Evolutionary conservation across 2,888 invertebrate species (phyloP), one percentile per base, ranked within the genome.

Genomic region (Matsumyia berberina): DNA sequence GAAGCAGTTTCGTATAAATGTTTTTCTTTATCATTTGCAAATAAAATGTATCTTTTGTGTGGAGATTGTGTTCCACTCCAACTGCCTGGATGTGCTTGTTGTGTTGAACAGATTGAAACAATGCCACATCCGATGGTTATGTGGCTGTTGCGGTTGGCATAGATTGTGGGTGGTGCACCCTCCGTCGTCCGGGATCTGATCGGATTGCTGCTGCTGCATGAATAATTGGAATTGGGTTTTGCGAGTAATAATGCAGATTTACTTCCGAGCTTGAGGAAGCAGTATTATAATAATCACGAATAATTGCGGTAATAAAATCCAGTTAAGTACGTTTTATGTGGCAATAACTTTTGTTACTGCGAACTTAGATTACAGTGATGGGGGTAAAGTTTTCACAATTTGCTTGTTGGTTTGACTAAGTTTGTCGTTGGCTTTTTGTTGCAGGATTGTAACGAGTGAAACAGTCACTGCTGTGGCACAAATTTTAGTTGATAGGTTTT

Each of bases 281-380:
- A 29, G 51, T 58, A 24, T 24, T 1, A 24, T 24, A 42, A 58
- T 74, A 79, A 79, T 79, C 58, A 74, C 44, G 49, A 69, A 64
- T 85, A 74, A 85, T 85, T 79, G 83, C 49, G 73, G 83, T 69
- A 79, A 69, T 83, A 85, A 79, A 79, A 82, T 37, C 69, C 35
- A 35, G 51, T 53, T 53, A 66, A 58, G 79, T 49, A 60, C 72
- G 33, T 67, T 80, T 80, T 74, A 80, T 80, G 80, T 67, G 74
- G 80, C 24, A 53, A 80, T 80, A 80, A 80, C 67, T 80, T 80
- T 67, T 67, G 67, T 60, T 74, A 53, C 37, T 29, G 19, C 29
- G 24, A 74, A 74, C 74, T 80, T 80, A 67, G 80, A 74, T 69
- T 73, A 55, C 67, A 73, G 37, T 60, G 67, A 73, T 53, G 67